Evolutionary conservation across 1,140 invertebrate species (phyloP), one percentile per base, ranked within the genome.

Genomic region (Sarcophaga peregrina): DNA sequence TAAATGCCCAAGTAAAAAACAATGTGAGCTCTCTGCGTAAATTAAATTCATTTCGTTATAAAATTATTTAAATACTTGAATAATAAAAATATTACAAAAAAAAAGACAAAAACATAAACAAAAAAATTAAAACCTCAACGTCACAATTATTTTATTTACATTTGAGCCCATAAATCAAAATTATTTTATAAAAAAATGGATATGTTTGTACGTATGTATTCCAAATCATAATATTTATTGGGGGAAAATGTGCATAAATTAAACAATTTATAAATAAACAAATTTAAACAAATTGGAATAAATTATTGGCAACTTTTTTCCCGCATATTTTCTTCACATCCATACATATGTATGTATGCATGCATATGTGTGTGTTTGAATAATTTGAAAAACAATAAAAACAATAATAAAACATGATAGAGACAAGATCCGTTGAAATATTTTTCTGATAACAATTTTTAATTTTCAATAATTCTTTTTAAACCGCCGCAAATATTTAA

Each of bases 201-300:
- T 37, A 37, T 37, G 25, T 37, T 2, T 37, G 25, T 37, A 37
- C 4, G 25, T 37, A 37, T 37, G 25, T 37, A 13, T 58, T 58
- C 15, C 2, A 58, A 58, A 58, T n/a, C 15, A 58, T 54, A 54
- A 54, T 58, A 58, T 58, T 58, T 58, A 58, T 58, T 58, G 15
- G n/a, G 15, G n/a, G 54, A 15, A 58, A 58, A 58, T 13, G 4
- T 58, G 15, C 54, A 58, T 58, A 58, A 58, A 58, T 58, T 58
- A 58, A 58, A 58, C n/a, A 58, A 58, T 58, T 58, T 58, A 58
- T 58, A 58, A n/a, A 58, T n/a, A 58, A 58, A 58, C 54, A 58
- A 58, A 58, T 58, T 13, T n/a, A 58, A 58, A 58, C 54, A 58
- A 58, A 58, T 58, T 13, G 54, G 54, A 58, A 58, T 58, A 58